Base-by-base conservation (phyloP, 2,888 invertebrate species). In the Pachliopta kotzebuea region DNA sequence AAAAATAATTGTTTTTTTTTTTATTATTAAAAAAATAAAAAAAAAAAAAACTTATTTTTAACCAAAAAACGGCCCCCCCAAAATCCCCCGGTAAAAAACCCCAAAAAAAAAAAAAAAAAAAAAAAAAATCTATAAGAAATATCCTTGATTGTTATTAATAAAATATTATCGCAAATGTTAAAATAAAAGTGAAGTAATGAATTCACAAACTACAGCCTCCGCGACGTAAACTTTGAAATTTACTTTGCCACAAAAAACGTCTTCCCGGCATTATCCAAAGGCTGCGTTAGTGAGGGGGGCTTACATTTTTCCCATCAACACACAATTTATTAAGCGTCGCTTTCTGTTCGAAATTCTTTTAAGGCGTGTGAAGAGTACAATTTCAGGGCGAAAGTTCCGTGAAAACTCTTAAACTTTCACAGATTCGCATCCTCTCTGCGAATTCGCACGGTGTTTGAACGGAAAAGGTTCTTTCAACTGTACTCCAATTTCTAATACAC, bases 261-360 rank as follows among this genome's bases (percentile, higher is more conserved):
- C 26, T 63, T 65, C 56, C 56, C 68, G 59, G 62, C 60, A 59
- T 64, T 66, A 58, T 70, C 64, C 68, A 63, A 58, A 55, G 37
- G 59, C 50, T 63, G 62, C 62, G 64, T 62, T 66, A 68, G 58
- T 66, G 61, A 67, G 55, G 24, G 56, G 37, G 60, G 37, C 64
- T 64, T 56, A 56, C 53, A 56, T 57, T 61, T 60, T 58, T 45
- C 63, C 70, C 70, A 70, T 74, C 71, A 69, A 68, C 69, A 65
- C 67, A 69, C 70, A 76, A 76, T 76, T 76, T 77, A 75, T 76
- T 73, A 75, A 71, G 69, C 67, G 73, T 67, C 71, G 69, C 70
- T 70, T 75, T 75, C 73, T 69, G 69, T 73, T 73, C 70, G 63
- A 71, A 73, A 75, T 74, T 76, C 72, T 70, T 70, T 70, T 67